Base-by-base conservation (phyloP, 2,797 vertebrate genomes). In the Enteromius fasciolatus region DNA sequence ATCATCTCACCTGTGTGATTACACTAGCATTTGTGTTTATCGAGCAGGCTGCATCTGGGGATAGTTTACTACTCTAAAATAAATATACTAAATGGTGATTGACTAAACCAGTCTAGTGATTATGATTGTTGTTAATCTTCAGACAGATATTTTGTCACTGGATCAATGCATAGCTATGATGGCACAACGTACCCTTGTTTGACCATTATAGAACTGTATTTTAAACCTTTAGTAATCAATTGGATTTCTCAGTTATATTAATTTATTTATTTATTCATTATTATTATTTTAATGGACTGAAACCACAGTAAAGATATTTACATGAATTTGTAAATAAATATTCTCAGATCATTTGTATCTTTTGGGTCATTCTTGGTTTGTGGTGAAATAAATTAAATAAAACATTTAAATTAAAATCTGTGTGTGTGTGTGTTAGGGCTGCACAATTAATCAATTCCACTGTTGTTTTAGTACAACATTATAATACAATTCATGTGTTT, bases 1-100 rank as follows among this genome's bases (percentile, higher is more conserved):
- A 74, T 80, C 77, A 80, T 75, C 61, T 54, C 75, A 77, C 74
- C 46, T 46, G 44, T 25, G 31, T 81, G 59, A 85, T 77, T 78
- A 64, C 64, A 81, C 36, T 20, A 20, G 54, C 31, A 73, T 36
- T 82, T 69, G 39, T 68, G 28, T 28, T 41, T 33, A 67, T 41
- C 36, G 12, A 11, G 18, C 6, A 9, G 46, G 36, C n/a, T 57
- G 36, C 76, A 25, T 73, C 70, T 66, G 46, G 80, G 17, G 74
- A 81, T 54, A 66, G 75, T 75, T 75, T n/a, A 75, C 70, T 75
- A 28, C 33, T 54, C 33, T 52, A 52, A 75, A 81, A 66, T 64
- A 67, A 15, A 64, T 74, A 39, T 20, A 28, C 23, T 73, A 67
- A 74, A 44, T 66, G 44, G 20, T 75, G 46, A 74, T 54, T 54